These are phyloP conservation scores for Timandra comae DNA, from an alignment of 2,888 invertebrate genomes.

Conservation along the genomic window DNA sequence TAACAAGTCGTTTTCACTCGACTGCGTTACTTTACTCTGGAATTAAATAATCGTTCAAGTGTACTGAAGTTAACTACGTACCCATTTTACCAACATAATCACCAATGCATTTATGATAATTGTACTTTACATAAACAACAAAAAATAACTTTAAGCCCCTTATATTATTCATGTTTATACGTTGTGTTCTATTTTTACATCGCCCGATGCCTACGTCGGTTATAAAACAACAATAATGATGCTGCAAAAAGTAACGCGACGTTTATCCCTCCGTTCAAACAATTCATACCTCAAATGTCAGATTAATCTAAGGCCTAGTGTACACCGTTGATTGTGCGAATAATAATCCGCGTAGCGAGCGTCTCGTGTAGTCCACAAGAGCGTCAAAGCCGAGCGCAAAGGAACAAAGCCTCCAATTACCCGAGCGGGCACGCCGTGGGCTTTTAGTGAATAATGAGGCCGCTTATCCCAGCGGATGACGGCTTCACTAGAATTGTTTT, in stretches of 20 bases:
- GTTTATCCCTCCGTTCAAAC: constrained; percentile 43
- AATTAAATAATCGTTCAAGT: no score
- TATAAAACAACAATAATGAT: constrained; percentile 31
- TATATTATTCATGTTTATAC: no score
- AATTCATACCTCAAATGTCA: constrained; percentile 59
- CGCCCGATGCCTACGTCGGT: constrained; percentile 27
- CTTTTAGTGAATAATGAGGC: constrained; percentile 75
- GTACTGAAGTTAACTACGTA: no score
- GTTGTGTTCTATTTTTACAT: constrained; percentile 27
- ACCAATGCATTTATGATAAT: constrained; percentile 5
- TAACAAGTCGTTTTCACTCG: no score
- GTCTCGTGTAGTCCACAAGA: constrained; percentile 51
- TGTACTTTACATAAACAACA: constrained; percentile 8
- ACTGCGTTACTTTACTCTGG: no score
- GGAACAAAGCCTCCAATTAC: constrained; percentile 75
- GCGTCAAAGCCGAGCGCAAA: constrained; percentile 65
- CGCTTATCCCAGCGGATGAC: constrained; percentile 67
- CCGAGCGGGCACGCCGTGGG: constrained; percentile 69
- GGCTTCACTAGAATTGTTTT: constrained; percentile 65
- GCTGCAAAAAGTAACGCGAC: constrained; percentile 47
- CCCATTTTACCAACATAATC: no score
- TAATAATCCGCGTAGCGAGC: constrained; percentile 53
- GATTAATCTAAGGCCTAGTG: constrained; percentile 57
- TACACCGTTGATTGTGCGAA: constrained; percentile 66
- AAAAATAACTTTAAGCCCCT: constrained; percentile 21